These are phyloP conservation scores for Emydocephalus ijimae DNA, from an alignment of 2,113 vertebrate genomes.

Conservation along the genomic window DNA sequence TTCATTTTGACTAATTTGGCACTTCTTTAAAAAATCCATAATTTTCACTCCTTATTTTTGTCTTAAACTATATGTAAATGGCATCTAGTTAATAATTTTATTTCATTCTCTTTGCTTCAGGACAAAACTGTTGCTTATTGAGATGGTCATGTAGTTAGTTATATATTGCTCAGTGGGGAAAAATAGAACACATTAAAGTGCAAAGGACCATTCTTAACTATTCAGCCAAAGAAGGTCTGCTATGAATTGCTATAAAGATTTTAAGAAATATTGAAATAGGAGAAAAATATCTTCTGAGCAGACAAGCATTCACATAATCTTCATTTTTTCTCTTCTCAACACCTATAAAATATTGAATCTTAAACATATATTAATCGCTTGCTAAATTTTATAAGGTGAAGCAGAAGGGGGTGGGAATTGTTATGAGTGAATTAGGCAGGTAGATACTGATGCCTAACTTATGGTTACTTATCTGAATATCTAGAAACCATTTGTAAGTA, in stretches of 20 bases:
- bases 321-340: background rate
- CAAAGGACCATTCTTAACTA: background rate
- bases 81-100: background rate
- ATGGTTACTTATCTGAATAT: background rate
- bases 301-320: background rate
- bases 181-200: background rate
- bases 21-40: constrained; percentile 38
- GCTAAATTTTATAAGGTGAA: background rate
- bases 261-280: background rate
- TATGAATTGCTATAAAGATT: background rate
- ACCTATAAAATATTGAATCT: background rate
- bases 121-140: background rate
- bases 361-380: background rate
- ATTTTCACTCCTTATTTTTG: background rate
- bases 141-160: background rate
- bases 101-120: background rate
- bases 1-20: constrained; percentile 29
- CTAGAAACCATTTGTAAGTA: background rate
- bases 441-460: background rate
- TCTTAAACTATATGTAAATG: background rate
- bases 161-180: background rate
- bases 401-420: background rate
- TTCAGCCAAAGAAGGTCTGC: background rate
- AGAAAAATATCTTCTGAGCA: background rate
- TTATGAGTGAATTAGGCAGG: background rate